Evolutionary conservation across 1,140 invertebrate genomes (phyloP).

Genomic region (Musca vetustissima): DNA sequence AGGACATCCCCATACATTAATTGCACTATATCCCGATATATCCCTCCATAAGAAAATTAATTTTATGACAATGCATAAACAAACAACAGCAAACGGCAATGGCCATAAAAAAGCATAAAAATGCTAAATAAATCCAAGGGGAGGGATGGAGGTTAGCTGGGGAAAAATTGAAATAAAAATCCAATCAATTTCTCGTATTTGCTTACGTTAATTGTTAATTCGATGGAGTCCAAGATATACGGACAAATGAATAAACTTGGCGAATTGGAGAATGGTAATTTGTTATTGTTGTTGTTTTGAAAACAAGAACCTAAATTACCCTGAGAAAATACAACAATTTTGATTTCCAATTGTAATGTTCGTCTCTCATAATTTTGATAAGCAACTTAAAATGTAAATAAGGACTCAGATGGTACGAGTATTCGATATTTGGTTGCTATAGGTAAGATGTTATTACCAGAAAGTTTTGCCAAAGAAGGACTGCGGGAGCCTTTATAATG

Average conservation of each 20-base stretch:
- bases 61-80: conserved; percentile 54
- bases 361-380: no score
- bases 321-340: no score
- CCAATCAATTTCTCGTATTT: conserved; percentile 17
- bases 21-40: background rate
- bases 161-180: conserved; percentile 44
- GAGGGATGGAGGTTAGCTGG: conserved; percentile 38
- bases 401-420: no score
- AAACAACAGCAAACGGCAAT: conserved; percentile 30
- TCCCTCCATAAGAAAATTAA: conserved; percentile 41
- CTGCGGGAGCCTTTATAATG: no score
- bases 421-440: no score
- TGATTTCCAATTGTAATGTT: no score
- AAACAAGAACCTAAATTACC: no score
- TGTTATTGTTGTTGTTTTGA: no score
- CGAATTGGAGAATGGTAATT: background rate
- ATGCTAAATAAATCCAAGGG: conserved; percentile 30
- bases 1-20: background rate
- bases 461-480: no score
- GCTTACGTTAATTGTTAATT: conserved; percentile 21
- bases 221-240: conserved; percentile 13
- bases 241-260: background rate
- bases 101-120: no score
- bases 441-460: no score
- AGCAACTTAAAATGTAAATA: no score